Percentiles rank a stretch among this genome's conserved stretches.
Evolutionary conservation across 2,888 invertebrate species (phyloP).

Genomic region (Vanessa cardui): DNA sequence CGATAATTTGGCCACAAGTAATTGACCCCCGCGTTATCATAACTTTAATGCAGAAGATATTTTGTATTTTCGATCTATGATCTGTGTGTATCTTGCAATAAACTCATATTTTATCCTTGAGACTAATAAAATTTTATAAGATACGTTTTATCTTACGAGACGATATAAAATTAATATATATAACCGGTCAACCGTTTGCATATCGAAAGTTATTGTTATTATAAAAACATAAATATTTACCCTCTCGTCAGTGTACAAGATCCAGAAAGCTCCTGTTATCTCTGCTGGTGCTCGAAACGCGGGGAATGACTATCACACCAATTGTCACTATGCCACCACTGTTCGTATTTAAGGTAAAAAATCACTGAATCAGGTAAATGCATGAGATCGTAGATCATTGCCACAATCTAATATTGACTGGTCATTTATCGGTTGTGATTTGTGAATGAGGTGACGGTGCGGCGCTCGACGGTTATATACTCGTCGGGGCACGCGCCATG

Average conservation of each 20-base stretch:
- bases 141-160: neutral
- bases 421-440: conserved; percentile 69
- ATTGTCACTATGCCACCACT: conserved; percentile 81
- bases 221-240: conserved; percentile 70
- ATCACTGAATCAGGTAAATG: conserved; percentile 63
- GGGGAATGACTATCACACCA: conserved; percentile 78
- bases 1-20: conserved; percentile 45
- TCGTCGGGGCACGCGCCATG: conserved; percentile 57
- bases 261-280: conserved; percentile 64
- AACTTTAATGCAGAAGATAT: conserved; percentile 59
- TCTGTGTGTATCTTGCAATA: neutral
- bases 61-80: conserved; percentile 42
- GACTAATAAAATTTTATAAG: neutral
- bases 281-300: conserved; percentile 74
- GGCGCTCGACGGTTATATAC: conserved; percentile 62
- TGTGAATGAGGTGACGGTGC: conserved; percentile 63
- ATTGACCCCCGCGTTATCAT: conserved; percentile 20
- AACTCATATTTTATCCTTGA: neutral
- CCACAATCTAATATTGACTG: conserved; percentile 73
- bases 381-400: conserved; percentile 80
- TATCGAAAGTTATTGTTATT: neutral
- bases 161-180: neutral
- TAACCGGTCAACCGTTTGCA: neutral
- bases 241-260: conserved; percentile 67
- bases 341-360: conserved; percentile 68